phyloP scores from a whole-genome alignment of 2,888 invertebrate genomes.

The Andrena dorsata region DNA sequence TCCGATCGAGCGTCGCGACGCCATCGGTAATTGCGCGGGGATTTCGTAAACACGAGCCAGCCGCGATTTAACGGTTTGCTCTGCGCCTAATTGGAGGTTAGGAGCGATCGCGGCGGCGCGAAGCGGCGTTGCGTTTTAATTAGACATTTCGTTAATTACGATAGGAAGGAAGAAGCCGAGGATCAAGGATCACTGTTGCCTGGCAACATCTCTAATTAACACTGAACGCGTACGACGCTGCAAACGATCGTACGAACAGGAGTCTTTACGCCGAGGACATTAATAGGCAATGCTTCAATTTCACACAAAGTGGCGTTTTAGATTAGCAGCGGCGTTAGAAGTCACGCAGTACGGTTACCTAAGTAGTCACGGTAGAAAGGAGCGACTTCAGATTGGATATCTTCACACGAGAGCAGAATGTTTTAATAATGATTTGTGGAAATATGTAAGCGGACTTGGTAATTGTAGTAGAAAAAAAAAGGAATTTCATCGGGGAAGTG shows the following conservation, averaged over 20 bases:
- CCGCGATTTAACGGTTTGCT: slow-evolving; percentile 13
- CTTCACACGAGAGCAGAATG: no score
- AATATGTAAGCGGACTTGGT: no score
- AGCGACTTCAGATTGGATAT: no score
- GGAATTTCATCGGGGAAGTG: no score
- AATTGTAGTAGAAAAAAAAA: no score
- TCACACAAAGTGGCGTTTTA: no score
- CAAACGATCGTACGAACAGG: background rate
- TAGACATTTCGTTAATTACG: slow-evolving; percentile 25
- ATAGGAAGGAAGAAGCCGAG: background rate
- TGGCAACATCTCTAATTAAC: background rate
- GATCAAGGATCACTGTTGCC: background rate
- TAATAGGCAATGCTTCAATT: no score
- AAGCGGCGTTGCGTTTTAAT: slow-evolving; percentile 28
- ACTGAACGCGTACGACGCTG: background rate
- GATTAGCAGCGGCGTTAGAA: no score
- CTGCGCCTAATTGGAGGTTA: slow-evolving; percentile 27
- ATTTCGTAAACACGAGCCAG: background rate
- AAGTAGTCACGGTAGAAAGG: no score
- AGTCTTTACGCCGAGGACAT: background rate
- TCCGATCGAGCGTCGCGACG: background rate
- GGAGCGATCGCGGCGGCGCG: slow-evolving; percentile 21
- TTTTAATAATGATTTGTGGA: no score
- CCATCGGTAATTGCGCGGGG: slow-evolving; percentile 17
- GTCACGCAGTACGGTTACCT: no score